A percentile compares a stretch with the other conserved stretches of the same genome.
Evolutionary conservation across 2,113 vertebrate species (phyloP).

Genomic region (Salvelinus alpinus): DNA sequence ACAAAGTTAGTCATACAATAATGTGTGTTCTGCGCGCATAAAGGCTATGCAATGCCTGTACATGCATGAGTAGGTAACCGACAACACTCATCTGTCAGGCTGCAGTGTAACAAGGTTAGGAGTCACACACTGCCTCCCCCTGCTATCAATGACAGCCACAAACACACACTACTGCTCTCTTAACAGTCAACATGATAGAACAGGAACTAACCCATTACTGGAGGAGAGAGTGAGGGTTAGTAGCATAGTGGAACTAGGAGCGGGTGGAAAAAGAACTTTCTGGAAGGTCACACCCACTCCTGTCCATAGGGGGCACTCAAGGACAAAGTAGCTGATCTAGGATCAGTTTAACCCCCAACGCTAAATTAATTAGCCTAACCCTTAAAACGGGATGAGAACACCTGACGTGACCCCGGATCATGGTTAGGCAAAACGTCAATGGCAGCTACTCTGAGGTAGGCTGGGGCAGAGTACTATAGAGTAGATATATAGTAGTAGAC

Average conservation of each 20-base stretch:
- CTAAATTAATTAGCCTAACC: no score
- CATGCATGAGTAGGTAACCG: constrained; percentile 39
- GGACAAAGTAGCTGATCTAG: no score
- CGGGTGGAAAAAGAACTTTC: background rate
- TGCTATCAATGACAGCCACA: background rate
- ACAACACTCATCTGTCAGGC: constrained; percentile 39
- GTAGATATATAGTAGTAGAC: background rate
- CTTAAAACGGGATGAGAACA: no score
- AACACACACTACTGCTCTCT: background rate
- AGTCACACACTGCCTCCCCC: constrained; percentile 28
- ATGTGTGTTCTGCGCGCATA: background rate
- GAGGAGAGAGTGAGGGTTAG: constrained; percentile 22
- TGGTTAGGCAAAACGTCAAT: background rate
- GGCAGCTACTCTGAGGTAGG: background rate
- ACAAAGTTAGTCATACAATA: background rate
- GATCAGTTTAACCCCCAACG: no score
- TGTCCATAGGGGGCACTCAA: no score
- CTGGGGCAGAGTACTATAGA: background rate
- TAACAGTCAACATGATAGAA: background rate
- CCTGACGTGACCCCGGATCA: no score
- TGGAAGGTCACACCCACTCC: no score
- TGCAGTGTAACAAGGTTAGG: constrained; percentile 34
- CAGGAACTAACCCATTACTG: constrained; percentile 49
- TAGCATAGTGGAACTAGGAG: constrained; percentile 35
- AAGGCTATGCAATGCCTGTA: background rate